Conservation (phyloP, 2,797 vertebrate genomes). For the Pseudochirops cupreus region DNA sequence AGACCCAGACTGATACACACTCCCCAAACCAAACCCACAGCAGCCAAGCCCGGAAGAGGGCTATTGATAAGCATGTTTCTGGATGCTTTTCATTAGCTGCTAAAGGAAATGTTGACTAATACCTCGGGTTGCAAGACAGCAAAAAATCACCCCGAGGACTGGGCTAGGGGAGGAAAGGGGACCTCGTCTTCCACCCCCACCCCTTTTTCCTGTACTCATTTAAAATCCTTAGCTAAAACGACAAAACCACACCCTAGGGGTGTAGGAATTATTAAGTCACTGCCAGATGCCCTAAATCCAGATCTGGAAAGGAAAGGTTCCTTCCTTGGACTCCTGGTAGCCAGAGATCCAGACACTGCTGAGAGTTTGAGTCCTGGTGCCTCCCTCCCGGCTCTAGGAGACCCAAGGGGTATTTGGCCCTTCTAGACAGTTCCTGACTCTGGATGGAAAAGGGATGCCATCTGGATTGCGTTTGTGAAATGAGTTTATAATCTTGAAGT, state of each 20-base stretch:
- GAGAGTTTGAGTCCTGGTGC: not conserved
- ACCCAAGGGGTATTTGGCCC: conserved; percentile 60
- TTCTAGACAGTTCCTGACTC: conserved; percentile 59
- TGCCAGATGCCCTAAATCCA: conserved; percentile 10
- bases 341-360: not conserved
- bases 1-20: not conserved
- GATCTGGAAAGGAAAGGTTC: conserved; percentile 19
- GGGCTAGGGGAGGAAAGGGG: not conserved
- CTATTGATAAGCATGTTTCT: conserved; percentile 21
- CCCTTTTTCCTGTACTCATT: not conserved
- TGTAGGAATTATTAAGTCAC: not conserved
- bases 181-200: not conserved
- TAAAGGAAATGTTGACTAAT: conserved; percentile 29
- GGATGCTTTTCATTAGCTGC: conserved; percentile 50
- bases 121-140: conserved; percentile 1
- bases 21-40: conserved; percentile 30
- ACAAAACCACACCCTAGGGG: not conserved
- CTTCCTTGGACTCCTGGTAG: not conserved
- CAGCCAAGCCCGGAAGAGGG: conserved; percentile 23
- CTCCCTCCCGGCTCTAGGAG: not conserved
- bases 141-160: not conserved
- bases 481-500: conserved; percentile 71
- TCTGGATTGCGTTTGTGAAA: conserved; percentile 67
- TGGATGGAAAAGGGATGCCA: conserved; percentile 45
- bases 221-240: not conserved